Evolutionary conservation across 2,888 invertebrate genomes (phyloP).

Genomic region (Diadegma fenestrale): DNA sequence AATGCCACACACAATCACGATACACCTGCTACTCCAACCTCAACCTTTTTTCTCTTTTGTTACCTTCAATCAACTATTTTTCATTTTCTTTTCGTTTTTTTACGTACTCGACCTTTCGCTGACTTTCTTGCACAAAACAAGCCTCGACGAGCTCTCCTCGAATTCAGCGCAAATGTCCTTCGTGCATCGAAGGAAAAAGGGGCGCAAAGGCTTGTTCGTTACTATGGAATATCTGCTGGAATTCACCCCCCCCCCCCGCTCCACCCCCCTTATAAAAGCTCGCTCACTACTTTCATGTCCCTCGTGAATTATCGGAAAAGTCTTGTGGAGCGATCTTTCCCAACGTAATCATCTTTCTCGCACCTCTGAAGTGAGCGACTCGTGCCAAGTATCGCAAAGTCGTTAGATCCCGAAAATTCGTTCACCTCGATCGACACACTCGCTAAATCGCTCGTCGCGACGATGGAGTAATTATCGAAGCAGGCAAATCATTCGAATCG

Average conservation of each 20-base stretch:
- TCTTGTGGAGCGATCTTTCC: constrained; percentile 6
- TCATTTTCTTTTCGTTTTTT: background rate
- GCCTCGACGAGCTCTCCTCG: background rate
- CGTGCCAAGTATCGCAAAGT: background rate
- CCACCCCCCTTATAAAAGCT: constrained; percentile 36
- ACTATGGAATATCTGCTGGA: constrained; percentile 41
- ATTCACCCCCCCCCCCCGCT: background rate
- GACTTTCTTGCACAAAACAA: background rate
- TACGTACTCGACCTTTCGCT: background rate
- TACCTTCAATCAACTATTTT: background rate
- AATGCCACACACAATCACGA: constrained; percentile 18
- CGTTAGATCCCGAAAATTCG: background rate
- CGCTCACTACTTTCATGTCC: constrained; percentile 18
- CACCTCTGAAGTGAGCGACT: background rate
- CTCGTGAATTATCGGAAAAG: constrained; percentile 50
- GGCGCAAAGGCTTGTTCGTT: background rate
- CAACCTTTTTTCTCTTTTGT: background rate
- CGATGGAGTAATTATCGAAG: background rate
- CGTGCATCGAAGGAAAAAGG: background rate
- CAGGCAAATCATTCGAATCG: background rate
- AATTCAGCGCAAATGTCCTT: background rate
- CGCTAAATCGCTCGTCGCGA: background rate
- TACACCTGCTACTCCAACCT: constrained; percentile 35
- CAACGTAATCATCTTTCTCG: background rate
- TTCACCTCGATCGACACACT: background rate